Base-by-base conservation (phyloP, 2,797 vertebrate species). In the Phoeniculus purpureus region DNA sequence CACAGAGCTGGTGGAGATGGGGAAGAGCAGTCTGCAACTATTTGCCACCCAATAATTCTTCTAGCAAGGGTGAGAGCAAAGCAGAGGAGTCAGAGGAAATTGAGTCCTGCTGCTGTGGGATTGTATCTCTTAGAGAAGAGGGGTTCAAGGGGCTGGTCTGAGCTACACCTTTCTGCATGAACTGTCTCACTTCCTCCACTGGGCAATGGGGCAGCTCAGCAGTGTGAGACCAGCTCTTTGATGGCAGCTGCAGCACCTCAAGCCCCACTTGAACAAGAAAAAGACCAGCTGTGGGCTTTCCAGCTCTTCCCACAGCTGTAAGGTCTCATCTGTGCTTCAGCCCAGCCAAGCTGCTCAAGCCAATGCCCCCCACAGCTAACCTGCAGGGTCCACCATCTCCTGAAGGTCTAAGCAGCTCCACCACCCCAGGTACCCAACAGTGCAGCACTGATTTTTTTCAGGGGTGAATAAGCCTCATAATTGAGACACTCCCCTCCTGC, bases 181-280 rank as follows among this genome's bases (percentile, higher is more conserved):
- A 23, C 9, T 11, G 10, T 15, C 15, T 71, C 1, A 0, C 31
- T 34, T 37, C 16, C 34, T 5, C 32, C 60, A 6, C 12, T 0
- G 26, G 52, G 66, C 52, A 6, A 25, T 1, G 43, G 61, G 61
- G 78, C 43, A 66, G 34, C 17, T 43, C 70, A n/a, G 47, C 34
- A 4, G 26, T 3, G 4, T 12, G 32, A 15, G 14, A 32, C 27
- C 21, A 2, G 15, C 31, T 37, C 74, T 29, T 13, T 3, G 26
- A 73, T 34, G 40, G n/a, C 65, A 62, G 62, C 31, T 43, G 7
- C 23, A 56, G 27, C 2, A 21, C 50, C 48, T 29, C 37, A 3
- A 20, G 3, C 26, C 7, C 17, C 2, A 16, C 26, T 37, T 29
- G 74, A 27, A 9, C 21, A 12, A 16, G 37, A 4, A 13, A 15